Evolutionary conservation across 2,888 invertebrate species (phyloP).

Genomic region (Drosophila melanosoma): DNA sequence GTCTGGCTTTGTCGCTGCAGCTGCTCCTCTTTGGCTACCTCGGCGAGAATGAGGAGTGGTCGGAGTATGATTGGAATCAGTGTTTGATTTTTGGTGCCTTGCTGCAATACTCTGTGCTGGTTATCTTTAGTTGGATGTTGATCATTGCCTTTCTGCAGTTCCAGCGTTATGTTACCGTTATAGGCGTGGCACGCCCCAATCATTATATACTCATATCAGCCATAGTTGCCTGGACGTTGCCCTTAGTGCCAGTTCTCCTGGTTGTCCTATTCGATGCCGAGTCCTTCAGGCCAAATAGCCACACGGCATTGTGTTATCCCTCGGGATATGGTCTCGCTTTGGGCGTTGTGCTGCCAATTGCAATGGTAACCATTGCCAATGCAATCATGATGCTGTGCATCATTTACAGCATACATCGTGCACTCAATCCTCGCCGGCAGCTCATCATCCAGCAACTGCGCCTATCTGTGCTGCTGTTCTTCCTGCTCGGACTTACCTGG

Average conservation of each 20-base stretch:
- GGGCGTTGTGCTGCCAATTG: slow-evolving; percentile 86
- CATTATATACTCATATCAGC: slow-evolving; percentile 88
- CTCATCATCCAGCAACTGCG: slow-evolving; percentile 86
- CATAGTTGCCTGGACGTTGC: slow-evolving; percentile 88
- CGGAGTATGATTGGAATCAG: slow-evolving; percentile 64
- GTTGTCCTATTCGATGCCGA: slow-evolving; percentile 85
- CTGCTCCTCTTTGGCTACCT: slow-evolving; percentile 85
- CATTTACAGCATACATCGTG: slow-evolving; percentile 83
- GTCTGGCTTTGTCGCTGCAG: slow-evolving; percentile 87
- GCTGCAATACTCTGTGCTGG: slow-evolving; percentile 89
- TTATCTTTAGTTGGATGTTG: slow-evolving; percentile 90
- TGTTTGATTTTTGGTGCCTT: slow-evolving; percentile 88
- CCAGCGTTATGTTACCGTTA: slow-evolving; percentile 88
- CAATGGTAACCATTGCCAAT: slow-evolving; percentile 86
- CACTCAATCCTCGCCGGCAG: slow-evolving; percentile 83
- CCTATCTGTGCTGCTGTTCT: slow-evolving; percentile 87
- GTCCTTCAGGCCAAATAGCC: slow-evolving; percentile 84
- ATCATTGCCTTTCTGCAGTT: slow-evolving; percentile 89
- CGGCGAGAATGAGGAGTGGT: slow-evolving; percentile 50
- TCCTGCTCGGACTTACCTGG: slow-evolving; percentile 88
- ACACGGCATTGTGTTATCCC: slow-evolving; percentile 86
- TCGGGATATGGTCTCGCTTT: slow-evolving; percentile 86
- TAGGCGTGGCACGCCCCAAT: slow-evolving; percentile 87
- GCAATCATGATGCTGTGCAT: slow-evolving; percentile 86
- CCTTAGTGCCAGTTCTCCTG: slow-evolving; percentile 86